Conservation (phyloP, 2,797 vertebrate genomes). For the Gouania willdenowi region DNA sequence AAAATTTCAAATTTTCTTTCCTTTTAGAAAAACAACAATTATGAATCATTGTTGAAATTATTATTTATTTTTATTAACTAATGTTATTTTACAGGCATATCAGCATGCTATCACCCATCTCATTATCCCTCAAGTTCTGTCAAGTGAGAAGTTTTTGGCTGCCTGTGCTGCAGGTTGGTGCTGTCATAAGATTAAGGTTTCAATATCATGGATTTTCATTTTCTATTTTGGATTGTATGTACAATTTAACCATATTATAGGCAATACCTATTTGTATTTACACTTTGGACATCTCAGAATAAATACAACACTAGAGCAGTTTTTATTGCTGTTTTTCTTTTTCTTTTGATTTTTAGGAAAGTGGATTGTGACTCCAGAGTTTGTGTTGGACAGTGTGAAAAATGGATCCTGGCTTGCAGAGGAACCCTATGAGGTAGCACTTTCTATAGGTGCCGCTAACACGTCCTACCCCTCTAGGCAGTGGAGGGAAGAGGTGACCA, state of each 20-base stretch:
- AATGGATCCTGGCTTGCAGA: slow-evolving; percentile 89
- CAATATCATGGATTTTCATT: too few relatives aligned
- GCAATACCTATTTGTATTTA: background rate
- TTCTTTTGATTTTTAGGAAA: slow-evolving; percentile 75
- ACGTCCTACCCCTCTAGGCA: slow-evolving; percentile 55
- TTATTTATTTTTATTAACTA: background rate
- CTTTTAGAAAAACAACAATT: too few relatives aligned
- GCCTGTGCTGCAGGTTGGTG: slow-evolving; percentile 91
- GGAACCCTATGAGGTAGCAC: slow-evolving; percentile 83
- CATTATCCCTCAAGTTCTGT: slow-evolving; percentile 78
- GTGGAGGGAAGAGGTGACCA: slow-evolving; percentile 73
- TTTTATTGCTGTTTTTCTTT: background rate
- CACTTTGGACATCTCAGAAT: too few relatives aligned
- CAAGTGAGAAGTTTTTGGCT: slow-evolving; percentile 91
- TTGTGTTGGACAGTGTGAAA: slow-evolving; percentile 87
- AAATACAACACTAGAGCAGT: too few relatives aligned
- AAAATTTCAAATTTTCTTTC: too few relatives aligned
- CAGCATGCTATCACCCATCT: slow-evolving; percentile 83
- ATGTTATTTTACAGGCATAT: slow-evolving; percentile 75
- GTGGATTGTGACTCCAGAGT: slow-evolving; percentile 92
- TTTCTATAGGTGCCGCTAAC: slow-evolving; percentile 29
- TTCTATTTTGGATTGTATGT: background rate
- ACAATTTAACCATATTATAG: background rate
- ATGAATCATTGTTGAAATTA: too few relatives aligned
- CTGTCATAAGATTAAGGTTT: background rate